Base-by-base conservation (phyloP, 1,140 invertebrate species). In the Saccostrea glomerata region DNA sequence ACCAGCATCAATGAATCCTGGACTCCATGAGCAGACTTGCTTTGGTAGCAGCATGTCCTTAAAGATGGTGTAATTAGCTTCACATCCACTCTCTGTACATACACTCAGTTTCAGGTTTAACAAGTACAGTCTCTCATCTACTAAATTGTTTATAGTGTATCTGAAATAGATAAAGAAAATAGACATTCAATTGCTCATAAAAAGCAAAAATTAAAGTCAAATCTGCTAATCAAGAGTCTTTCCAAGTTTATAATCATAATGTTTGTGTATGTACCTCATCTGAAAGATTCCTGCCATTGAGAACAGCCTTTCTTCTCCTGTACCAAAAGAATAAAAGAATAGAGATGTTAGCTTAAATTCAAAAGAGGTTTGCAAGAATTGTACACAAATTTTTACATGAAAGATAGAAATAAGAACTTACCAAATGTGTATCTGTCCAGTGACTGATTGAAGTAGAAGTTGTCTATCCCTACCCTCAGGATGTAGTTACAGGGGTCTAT, bases 381-480 rank as follows among this genome's bases (percentile, higher is more conserved):
- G 47, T 47, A 47, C 47, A 47, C 47, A 47, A 1, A 47, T 47
- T 47, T 7, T 47, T 9, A 7, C 47, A 47, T 47, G 47, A 47
- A 47, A 47, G 47, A 47, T 20, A 30, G 23, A 82, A 82, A 82
- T 54, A 40, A 84, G 13, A 36, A 9, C 47, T 36, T 84, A 47
- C 88, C 90, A 84, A 88, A 90, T 15, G 66, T 70, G 66, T 90
- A 90, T 23, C 84, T 58, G 25, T 87, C 54, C 6, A 90, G 87
- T 0, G 90, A 84, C 11, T 85, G 55, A 36, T 87, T 90, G 56
- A 85, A 90, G 70, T 58, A 58, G 17, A 88, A 84, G 17, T 87
- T 88, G 70, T 90, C 90, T 60, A 90, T 87, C 2, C 90, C 90
- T 17, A 90, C 82, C 56, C 85, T 89, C 47, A 90, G 63, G 12